These are phyloP conservation scores for Coenonympha glycerion DNA, from an alignment of 2,888 invertebrate genomes.

Conservation along the genomic window DNA sequence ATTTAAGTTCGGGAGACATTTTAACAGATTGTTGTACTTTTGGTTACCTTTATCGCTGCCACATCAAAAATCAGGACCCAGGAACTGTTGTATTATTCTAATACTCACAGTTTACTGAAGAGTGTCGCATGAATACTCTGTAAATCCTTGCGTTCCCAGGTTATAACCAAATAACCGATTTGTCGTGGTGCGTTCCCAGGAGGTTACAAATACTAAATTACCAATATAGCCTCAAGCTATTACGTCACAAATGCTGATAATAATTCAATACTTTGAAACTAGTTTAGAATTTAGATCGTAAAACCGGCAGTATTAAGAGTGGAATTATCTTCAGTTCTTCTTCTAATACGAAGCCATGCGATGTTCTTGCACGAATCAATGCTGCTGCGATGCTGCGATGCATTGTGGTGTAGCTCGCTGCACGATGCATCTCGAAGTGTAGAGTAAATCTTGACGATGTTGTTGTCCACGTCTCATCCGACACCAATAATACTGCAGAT, in stretches of 20 bases:
- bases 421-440: no score
- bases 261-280: not conserved
- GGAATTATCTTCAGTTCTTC: not conserved
- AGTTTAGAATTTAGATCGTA: not conserved
- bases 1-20: not conserved
- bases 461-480: no score
- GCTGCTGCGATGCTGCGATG: no score
- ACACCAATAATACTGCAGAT: not conserved
- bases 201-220: no score
- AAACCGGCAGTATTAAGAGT: not conserved
- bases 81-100: not conserved
- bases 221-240: no score
- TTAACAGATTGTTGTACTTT: not conserved
- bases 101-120: not conserved
- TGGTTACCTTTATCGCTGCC: not conserved
- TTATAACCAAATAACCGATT: no score
- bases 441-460: no score
- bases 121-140: no score
- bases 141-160: no score
- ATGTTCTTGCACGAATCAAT: not conserved
- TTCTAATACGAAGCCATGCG: not conserved
- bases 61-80: not conserved
- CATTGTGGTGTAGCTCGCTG: not conserved
- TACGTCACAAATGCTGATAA: not conserved
- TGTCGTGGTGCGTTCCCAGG: no score